A percentile compares a stretch with the other conserved stretches of the same genome.
phyloP scores from a whole-genome alignment of 2,888 invertebrate species.

The Belgica antarctica region DNA sequence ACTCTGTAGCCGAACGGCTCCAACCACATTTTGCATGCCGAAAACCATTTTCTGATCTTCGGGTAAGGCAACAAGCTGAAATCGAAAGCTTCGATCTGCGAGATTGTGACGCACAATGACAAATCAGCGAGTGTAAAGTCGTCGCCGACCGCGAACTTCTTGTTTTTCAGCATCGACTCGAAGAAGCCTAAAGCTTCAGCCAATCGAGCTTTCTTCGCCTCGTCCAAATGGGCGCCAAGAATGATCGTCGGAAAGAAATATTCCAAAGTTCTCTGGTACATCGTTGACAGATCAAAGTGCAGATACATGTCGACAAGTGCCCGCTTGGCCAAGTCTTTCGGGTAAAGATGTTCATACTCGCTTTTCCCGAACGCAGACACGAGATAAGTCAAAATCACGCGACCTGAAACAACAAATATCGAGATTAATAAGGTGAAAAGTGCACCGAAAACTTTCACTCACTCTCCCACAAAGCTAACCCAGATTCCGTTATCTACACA shows the following conservation, averaged over 20 bases:
- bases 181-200: constrained; percentile 67
- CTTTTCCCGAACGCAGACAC: constrained; percentile 77
- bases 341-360: constrained; percentile 62
- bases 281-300: constrained; percentile 75
- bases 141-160: constrained; percentile 71
- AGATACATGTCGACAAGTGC: constrained; percentile 75
- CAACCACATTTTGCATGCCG: constrained; percentile 60
- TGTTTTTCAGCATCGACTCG: constrained; percentile 69
- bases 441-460: constrained; percentile 5
- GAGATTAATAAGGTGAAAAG: neutral
- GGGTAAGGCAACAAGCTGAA: constrained; percentile 68
- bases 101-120: constrained; percentile 64
- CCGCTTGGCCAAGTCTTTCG: constrained; percentile 73
- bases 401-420: constrained; percentile 7
- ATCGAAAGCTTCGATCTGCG: constrained; percentile 66
- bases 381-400: constrained; percentile 66
- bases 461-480: constrained; percentile 74
- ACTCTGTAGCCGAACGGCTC: constrained; percentile 67
- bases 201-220: constrained; percentile 66
- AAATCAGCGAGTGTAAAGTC: constrained; percentile 76
- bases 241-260: constrained; percentile 68
- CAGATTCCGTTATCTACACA: constrained; percentile 64
- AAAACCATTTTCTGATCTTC: constrained; percentile 67
- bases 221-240: constrained; percentile 63
- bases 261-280: constrained; percentile 68